phyloP scores from a whole-genome alignment of 2,797 vertebrate species.

The Semaprochilodus insignis region DNA sequence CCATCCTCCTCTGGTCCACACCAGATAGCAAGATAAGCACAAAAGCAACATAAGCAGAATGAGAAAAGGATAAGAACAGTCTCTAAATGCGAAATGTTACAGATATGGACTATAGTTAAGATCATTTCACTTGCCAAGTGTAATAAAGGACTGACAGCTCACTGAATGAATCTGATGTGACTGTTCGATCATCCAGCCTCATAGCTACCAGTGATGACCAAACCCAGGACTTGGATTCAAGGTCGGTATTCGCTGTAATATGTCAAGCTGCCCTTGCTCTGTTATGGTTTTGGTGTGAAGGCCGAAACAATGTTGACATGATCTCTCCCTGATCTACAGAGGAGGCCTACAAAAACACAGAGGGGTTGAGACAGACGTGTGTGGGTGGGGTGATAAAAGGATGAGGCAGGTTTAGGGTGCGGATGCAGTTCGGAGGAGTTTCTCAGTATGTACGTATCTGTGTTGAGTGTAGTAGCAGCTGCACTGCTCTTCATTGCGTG shows the following conservation, averaged over 20 bases:
- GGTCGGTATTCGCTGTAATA: background rate
- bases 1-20: too few species aligned
- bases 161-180: too few species aligned
- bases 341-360: constrained; percentile 26
- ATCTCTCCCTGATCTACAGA: constrained; percentile 65
- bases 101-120: too few species aligned
- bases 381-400: constrained; percentile 65
- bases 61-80: too few species aligned
- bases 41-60: too few species aligned
- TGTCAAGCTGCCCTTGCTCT: constrained; percentile 7
- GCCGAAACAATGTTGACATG: constrained; percentile 66
- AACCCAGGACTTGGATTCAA: background rate
- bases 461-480: constrained; percentile 62
- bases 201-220: too few species aligned
- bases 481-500: constrained; percentile 67
- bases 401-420: constrained; percentile 36
- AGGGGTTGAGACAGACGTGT: background rate
- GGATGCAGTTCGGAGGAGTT: constrained; percentile 21
- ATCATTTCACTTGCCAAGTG: too few species aligned
- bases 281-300: constrained; percentile 42
- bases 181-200: too few species aligned
- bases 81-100: too few species aligned
- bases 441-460: constrained; percentile 63
- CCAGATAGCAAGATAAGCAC: too few species aligned
- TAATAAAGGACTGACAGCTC: too few species aligned